Percentiles rank a stretch among this genome's conserved stretches.
phyloP scores from a whole-genome alignment of 2,113 vertebrate species.

The Dendropsophus ebraccatus region DNA sequence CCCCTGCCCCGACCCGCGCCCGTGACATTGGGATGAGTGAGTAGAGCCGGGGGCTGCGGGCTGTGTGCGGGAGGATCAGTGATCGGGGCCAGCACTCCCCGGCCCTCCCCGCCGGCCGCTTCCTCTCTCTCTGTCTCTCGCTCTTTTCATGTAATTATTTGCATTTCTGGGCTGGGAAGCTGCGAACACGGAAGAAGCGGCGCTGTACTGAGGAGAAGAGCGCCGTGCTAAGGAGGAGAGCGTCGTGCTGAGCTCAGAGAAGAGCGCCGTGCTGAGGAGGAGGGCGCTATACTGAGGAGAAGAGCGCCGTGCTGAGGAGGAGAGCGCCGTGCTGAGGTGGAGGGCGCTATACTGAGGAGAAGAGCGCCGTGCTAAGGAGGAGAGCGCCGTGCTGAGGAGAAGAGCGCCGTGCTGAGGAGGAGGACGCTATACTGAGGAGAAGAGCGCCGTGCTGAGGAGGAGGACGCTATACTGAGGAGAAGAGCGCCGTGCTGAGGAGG shows the following conservation, averaged over 20 bases:
- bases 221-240: conserved; percentile 62
- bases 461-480: conserved; percentile 56
- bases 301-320: conserved; percentile 55
- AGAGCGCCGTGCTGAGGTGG: too few relatives aligned
- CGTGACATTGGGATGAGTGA: conserved; percentile 73
- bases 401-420: too few relatives aligned
- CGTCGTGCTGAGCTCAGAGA: too few relatives aligned
- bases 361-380: too few relatives aligned
- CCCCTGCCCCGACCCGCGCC: conserved; percentile 68
- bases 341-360: conserved; percentile 56
- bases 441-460: too few relatives aligned
- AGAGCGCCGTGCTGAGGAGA: conserved; percentile 55
- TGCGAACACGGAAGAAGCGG: conserved; percentile 68
- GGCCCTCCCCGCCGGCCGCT: conserved; percentile 64
- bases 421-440: conserved; percentile 56
- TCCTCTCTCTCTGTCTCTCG: conserved; percentile 56
- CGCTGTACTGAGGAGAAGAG: conserved; percentile 61
- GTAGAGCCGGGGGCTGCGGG: neutral
- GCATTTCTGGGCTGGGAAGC: conserved; percentile 74
- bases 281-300: too few relatives aligned
- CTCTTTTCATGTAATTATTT: conserved; percentile 67
- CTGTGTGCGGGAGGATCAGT: conserved; percentile 57
- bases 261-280: conserved; percentile 55
- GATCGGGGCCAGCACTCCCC: conserved; percentile 65
- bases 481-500: too few relatives aligned